Base-by-base conservation (phyloP, 2,888 invertebrate species). In the Eudemis profundana region DNA sequence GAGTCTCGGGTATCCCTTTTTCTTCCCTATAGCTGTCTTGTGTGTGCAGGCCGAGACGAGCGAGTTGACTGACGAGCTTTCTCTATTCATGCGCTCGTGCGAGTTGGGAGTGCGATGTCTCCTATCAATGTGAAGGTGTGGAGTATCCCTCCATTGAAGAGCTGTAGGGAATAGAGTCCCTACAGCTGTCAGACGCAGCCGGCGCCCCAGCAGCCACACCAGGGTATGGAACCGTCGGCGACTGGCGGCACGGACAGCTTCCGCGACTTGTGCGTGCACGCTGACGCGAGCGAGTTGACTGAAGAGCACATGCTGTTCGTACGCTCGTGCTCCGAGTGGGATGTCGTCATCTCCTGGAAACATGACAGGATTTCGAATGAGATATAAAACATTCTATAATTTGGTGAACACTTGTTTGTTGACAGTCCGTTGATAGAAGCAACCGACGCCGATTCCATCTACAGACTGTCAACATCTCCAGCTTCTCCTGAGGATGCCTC, bases 151-250 rank as follows among this genome's bases (percentile, higher is more conserved):
- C n/a, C n/a, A n/a, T n/a, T n/a, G n/a, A n/a, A n/a, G n/a, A n/a
- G n/a, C n/a, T n/a, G n/a, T n/a, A n/a, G n/a, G n/a, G n/a, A n/a
- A n/a, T n/a, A n/a, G n/a, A 33, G 33, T 33, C 33, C 33, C 33
- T 33, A 8, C 10, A 33, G 8, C 27, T 10, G 15, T 91, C 86
- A 95, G 57, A 95, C 89, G 82, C 96, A 96, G 0, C 96, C 96
- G 70, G 96, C 96, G 0, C 96, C 96, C 96, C 96, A 96, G 73
- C 96, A 96, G 0, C 96, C 96, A 77, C 96, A 96, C 96, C 96
- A 96, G 0, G 96, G 96, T 72, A 96, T 95, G 74, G 94, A 95
- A 10, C 93, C 95, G 51, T 92, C 93, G 56, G 89, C 84, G 42
- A 89, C 83, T 36, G 93, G 90, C 1, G 93, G 91, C 0, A 78